Conservation (phyloP, 2,797 vertebrate species). For the Tarsius wallacei region DNA sequence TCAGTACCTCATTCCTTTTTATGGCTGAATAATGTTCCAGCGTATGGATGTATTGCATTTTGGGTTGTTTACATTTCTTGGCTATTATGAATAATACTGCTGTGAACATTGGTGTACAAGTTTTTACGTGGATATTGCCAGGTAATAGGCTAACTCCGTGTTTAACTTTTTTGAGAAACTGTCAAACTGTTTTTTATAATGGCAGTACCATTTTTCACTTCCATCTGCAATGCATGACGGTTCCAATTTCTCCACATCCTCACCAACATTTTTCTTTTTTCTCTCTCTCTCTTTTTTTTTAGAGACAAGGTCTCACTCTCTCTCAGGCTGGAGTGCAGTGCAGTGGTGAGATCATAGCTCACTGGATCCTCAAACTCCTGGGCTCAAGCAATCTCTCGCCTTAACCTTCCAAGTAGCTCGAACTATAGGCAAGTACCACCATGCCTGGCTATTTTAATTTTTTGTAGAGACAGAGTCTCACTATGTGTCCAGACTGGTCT, state of each 20-base stretch:
- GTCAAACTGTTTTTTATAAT: not conserved
- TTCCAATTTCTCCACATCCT: not conserved
- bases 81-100: not conserved
- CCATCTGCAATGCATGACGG: not conserved
- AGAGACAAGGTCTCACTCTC: too few species aligned
- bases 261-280: not conserved
- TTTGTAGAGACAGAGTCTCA: too few species aligned
- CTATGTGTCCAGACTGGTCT: too few species aligned
- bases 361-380: too few species aligned
- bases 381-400: too few species aligned
- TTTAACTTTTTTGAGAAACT: constrained; percentile 9
- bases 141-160: not conserved
- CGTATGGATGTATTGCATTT: not conserved
- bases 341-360: too few species aligned
- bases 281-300: not conserved
- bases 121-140: not conserved
- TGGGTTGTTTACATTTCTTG: not conserved
- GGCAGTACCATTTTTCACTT: not conserved
- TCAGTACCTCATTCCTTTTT: not conserved
- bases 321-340: too few species aligned
- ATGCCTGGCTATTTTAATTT: too few species aligned
- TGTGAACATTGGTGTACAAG: not conserved
- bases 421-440: too few species aligned
- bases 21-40: not conserved
- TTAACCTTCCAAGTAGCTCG: too few species aligned